phyloP scores from a whole-genome alignment of 2,797 vertebrate species.

The Pagetopsis macropterus region DNA sequence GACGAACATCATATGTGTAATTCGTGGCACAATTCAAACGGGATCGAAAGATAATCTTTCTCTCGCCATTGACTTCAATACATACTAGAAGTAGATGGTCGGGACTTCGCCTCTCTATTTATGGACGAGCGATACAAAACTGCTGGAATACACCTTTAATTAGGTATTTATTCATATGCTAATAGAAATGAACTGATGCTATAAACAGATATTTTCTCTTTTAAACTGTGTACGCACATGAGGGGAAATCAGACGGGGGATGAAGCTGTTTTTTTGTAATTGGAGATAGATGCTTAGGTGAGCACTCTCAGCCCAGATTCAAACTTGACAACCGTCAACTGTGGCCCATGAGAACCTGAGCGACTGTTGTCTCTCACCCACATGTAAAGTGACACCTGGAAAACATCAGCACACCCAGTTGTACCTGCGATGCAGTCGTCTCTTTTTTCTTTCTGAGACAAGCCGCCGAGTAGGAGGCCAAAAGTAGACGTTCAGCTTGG shows the following conservation, averaged over 20 bases:
- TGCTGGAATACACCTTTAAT: not conserved
- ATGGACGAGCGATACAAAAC: not conserved
- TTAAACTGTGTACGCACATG: not conserved
- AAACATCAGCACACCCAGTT: constrained; percentile 12
- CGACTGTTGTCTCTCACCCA: constrained; percentile 63
- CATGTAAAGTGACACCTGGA: constrained; percentile 32
- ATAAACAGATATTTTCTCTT: not conserved
- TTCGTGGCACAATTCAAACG: too few species aligned
- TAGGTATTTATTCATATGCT: not conserved
- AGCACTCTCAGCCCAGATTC: constrained; percentile 53
- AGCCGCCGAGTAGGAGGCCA: not conserved
- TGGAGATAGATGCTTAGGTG: constrained; percentile 64
- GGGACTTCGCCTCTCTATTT: not conserved
- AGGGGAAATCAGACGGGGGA: not conserved
- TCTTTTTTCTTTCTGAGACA: not conserved
- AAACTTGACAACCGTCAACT: constrained; percentile 13
- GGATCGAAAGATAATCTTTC: too few species aligned
- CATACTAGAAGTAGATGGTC: too few species aligned
- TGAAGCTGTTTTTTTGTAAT: constrained; percentile 57
- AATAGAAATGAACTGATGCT: not conserved
- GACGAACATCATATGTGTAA: too few species aligned
- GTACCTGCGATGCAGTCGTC: constrained; percentile 3
- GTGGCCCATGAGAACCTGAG: constrained; percentile 67
- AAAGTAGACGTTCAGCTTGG: not conserved
- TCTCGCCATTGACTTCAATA: too few species aligned